Evolutionary conservation across 1,140 invertebrate genomes (phyloP).

Genomic region (Aphaenogaster rudis): DNA sequence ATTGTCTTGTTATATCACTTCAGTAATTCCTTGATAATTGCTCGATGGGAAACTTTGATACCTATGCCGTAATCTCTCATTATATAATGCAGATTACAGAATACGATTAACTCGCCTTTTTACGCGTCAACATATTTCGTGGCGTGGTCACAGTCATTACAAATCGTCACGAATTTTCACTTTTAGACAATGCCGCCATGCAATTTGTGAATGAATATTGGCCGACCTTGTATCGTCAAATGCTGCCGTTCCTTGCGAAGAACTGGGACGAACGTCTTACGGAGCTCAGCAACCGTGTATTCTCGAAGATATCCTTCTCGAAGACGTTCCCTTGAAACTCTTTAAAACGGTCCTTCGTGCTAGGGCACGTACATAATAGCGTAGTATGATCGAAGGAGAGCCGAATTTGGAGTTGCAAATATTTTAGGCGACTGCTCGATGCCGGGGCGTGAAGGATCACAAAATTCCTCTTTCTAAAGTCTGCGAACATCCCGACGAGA

Average conservation of each 20-base stretch:
- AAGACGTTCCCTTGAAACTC: slow-evolving; percentile 82
- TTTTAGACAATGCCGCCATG: slow-evolving; percentile 86
- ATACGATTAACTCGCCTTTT: neutral
- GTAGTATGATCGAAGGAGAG: slow-evolving; percentile 3
- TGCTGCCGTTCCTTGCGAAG: slow-evolving; percentile 87
- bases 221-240: slow-evolving; percentile 87
- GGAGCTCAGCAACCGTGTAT: slow-evolving; percentile 79
- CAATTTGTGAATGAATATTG: slow-evolving; percentile 88
- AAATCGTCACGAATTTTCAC: slow-evolving; percentile 9
- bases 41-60: neutral
- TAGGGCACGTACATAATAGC: neutral
- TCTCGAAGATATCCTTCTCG: slow-evolving; percentile 83
- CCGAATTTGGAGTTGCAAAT: neutral
- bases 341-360: neutral
- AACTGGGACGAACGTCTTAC: slow-evolving; percentile 85
- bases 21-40: slow-evolving; percentile 4
- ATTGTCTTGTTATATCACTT: slow-evolving; percentile 35
- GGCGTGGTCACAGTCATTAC: neutral
- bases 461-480: neutral
- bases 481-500: slow-evolving; percentile 23
- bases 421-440: slow-evolving; percentile 2
- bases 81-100: slow-evolving; percentile 17
- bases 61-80: neutral
- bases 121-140: neutral
- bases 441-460: neutral